Percentiles rank a stretch among this genome's conserved stretches.
These are phyloP conservation scores for Corythornis madagascariensis DNA, from an alignment of 2,113 vertebrate species.

Conservation along the genomic window DNA sequence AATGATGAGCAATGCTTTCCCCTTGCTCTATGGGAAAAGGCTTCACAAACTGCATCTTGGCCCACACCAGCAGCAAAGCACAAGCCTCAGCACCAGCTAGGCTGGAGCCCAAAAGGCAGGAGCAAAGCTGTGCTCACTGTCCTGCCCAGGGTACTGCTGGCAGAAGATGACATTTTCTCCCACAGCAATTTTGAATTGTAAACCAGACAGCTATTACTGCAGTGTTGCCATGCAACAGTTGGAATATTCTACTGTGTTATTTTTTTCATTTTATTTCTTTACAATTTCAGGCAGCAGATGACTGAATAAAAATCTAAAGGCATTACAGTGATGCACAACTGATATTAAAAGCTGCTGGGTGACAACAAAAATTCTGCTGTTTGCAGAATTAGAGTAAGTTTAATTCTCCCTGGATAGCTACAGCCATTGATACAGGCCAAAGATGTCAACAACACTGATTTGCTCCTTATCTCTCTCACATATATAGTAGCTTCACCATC, in stretches of 20 bases:
- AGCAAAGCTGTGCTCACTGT: neutral
- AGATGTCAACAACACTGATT: neutral
- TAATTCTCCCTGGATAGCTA: neutral
- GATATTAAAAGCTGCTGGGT: neutral
- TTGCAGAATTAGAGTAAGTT: neutral
- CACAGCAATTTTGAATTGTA: neutral
- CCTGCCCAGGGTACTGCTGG: neutral
- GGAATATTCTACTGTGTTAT: neutral
- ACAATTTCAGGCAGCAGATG: neutral
- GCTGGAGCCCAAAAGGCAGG: neutral
- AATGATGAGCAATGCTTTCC: slow-evolving; percentile 21
- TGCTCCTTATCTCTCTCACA: neutral
- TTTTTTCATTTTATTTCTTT: neutral
- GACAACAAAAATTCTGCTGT: neutral
- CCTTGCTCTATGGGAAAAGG: neutral
- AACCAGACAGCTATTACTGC: neutral
- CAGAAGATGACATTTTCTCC: neutral
- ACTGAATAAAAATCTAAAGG: neutral
- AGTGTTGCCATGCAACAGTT: neutral
- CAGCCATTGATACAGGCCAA: neutral
- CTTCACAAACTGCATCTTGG: neutral
- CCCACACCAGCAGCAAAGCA: neutral
- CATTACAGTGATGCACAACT: neutral
- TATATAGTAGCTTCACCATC: neutral
- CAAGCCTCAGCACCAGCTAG: neutral